Base-by-base conservation (phyloP, 2,797 vertebrate genomes). In the Gephyroberyx darwinii region DNA sequence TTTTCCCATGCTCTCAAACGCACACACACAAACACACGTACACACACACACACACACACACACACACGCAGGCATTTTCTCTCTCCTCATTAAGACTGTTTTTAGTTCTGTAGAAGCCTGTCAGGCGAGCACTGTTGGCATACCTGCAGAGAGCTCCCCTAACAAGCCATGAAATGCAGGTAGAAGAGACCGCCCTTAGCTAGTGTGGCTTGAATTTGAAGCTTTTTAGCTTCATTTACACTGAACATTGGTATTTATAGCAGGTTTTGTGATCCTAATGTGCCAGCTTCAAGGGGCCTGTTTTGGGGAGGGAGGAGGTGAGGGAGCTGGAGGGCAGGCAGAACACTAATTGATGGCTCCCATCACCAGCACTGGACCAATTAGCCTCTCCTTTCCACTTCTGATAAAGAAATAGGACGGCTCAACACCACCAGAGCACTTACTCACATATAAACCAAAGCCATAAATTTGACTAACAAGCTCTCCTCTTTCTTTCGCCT, bases 1-100 rank as follows among this genome's bases (percentile, higher is more conserved):
- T 86, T 74, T 63, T 52, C 80, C 74, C 75, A 77, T 71, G 76
- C 88, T 78, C 77, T 75, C 70, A 75, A 66, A 76, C 65, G 78
- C 83, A 64, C 69, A 59, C 72, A 48, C 65, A 58, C 65, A 75
- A 26, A 26, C 26, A 26, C 26, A 26, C 74, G 71, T 73, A 84
- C 54, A 72, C 71, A 22, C 63, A 48, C 60, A 47, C 60, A 48
- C 71, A 53, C 48, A 60, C 53, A 59, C 48, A 65, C 47, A 54
- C 22, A 59, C 65, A 68, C 81, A 82, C 65, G 71, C 70, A 80
- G 81, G 66, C 82, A 75, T 84, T 67, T 83, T 75, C 84, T 81
- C 90, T 93, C 93, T 88, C 85, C 95, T 96, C 94, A 95, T 97
- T 96, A 96, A 93, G 92, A 90, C 80, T 94, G 94, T 93, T 94